Conservation (phyloP, 2,888 invertebrate genomes). For the Mamestra brassicae region DNA sequence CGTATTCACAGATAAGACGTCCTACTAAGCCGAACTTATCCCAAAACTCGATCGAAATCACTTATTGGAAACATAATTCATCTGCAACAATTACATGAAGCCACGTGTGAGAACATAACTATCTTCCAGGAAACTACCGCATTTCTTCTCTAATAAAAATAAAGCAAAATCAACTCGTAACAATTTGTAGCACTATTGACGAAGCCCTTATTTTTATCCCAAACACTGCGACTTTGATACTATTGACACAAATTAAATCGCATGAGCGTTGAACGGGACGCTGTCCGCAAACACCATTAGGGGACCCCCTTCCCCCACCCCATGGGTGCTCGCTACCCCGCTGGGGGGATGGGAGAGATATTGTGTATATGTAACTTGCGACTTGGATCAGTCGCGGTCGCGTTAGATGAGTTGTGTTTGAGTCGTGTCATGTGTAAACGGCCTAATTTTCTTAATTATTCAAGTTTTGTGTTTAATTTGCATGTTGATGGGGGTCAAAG, state of each 20-base stretch:
- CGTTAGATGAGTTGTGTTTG: slow-evolving; percentile 52
- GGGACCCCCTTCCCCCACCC: slow-evolving; percentile 17
- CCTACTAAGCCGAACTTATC: no score
- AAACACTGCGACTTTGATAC: slow-evolving; percentile 58
- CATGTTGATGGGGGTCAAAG: slow-evolving; percentile 30
- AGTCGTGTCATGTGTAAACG: slow-evolving; percentile 30
- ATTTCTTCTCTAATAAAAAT: slow-evolving; percentile 1
- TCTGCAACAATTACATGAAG: neutral
- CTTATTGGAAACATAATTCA: neutral
- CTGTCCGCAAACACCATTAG: slow-evolving; percentile 75
- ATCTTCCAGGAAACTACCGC: neutral
- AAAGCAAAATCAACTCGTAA: neutral
- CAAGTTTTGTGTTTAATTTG: slow-evolving; percentile 49
- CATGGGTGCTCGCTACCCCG: neutral
- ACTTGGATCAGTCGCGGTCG: slow-evolving; percentile 51
- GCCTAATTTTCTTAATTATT: slow-evolving; percentile 54
- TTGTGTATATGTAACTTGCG: slow-evolving; percentile 60
- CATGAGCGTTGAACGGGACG: slow-evolving; percentile 64
- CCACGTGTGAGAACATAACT: neutral
- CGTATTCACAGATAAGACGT: no score
- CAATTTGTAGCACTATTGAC: slow-evolving; percentile 19
- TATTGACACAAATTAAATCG: slow-evolving; percentile 74
- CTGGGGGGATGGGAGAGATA: slow-evolving; percentile 20
- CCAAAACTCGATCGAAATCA: no score
- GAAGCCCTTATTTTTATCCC: slow-evolving; percentile 53